phyloP scores from a whole-genome alignment of 1,140 invertebrate genomes.

The Caenorhabditis remanei region DNA sequence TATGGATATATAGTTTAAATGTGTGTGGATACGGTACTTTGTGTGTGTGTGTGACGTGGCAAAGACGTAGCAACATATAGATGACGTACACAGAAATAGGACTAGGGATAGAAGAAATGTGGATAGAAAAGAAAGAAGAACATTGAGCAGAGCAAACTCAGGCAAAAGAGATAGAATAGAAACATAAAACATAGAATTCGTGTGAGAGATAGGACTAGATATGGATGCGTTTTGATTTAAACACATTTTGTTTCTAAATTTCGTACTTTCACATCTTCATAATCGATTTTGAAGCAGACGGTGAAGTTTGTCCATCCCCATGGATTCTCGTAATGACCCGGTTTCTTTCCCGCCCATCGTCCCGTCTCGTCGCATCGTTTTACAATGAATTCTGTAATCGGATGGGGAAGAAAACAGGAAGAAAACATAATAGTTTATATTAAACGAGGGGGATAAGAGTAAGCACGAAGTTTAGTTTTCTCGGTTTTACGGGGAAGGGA shows the following conservation, averaged over 20 bases:
- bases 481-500: neutral
- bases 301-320: slow-evolving; percentile 90
- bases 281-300: slow-evolving; percentile 82
- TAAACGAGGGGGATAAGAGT: neutral
- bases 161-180: slow-evolving; percentile 8
- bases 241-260: neutral
- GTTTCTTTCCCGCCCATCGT: slow-evolving; percentile 61
- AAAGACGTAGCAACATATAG: slow-evolving; percentile 31
- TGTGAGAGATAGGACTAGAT: neutral
- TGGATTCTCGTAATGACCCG: slow-evolving; percentile 70
- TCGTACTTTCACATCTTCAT: slow-evolving; percentile 64
- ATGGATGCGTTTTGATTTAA: neutral
- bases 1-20: slow-evolving; percentile 7
- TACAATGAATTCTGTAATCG: slow-evolving; percentile 59
- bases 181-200: neutral
- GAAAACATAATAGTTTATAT: neutral
- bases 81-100: slow-evolving; percentile 37
- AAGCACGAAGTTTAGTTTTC: neutral
- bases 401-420: slow-evolving; percentile 20
- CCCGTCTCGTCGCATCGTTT: slow-evolving; percentile 61
- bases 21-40: slow-evolving; percentile 3
- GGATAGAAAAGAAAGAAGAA: slow-evolving; percentile 20
- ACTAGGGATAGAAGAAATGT: slow-evolving; percentile 40
- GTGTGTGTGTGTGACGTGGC: slow-evolving; percentile 40
- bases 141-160: slow-evolving; percentile 8